Base-by-base conservation (phyloP, 2,113 vertebrate species). In the Sardina pilchardus region DNA sequence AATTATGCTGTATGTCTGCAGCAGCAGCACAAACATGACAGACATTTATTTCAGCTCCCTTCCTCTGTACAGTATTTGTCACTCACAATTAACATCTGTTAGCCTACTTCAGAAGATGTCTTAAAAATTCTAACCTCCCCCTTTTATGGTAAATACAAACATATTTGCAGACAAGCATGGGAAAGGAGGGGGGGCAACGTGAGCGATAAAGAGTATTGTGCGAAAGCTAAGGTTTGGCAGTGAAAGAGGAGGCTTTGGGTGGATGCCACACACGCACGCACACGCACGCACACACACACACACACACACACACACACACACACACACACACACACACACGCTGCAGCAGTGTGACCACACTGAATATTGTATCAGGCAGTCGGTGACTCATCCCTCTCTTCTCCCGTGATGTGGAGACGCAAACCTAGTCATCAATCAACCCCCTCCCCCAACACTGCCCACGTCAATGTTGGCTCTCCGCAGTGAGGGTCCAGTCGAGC, bases 321-420 rank as follows among this genome's bases (percentile, higher is more conserved):
- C 24, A 1, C 63, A 34, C 24, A 30, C 67, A 36, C 67, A 75
- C 67, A 75, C 71, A 78, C 71, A 17, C 71, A 36, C 71, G 71
- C 71, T 30, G 85, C 88, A 88, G 86, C 87, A 85, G 87, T 86
- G 88, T 91, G 91, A 91, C 90, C 90, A 89, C 83, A 83, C 86
- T 91, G 87, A 91, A 88, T 92, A 91, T 91, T 91, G 87, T 90
- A 93, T 90, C 89, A 92, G 87, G 90, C 90, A 93, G 81, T 85
- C 39, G 86, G 88, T 96, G 95, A 95, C 92, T 96, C 95, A 96
- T 95, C 93, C 89, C 90, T 85, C 87, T 90, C 92, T 89, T 87
- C 91, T 90, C 89, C 92, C 90, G 90, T 90, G 92, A 92, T 87
- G 89, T 88, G 85, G 88, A 88, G 85, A 91, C 89, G 85, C 91